Conservation (phyloP, 2,797 vertebrate species). For the Galago senegalensis region DNA sequence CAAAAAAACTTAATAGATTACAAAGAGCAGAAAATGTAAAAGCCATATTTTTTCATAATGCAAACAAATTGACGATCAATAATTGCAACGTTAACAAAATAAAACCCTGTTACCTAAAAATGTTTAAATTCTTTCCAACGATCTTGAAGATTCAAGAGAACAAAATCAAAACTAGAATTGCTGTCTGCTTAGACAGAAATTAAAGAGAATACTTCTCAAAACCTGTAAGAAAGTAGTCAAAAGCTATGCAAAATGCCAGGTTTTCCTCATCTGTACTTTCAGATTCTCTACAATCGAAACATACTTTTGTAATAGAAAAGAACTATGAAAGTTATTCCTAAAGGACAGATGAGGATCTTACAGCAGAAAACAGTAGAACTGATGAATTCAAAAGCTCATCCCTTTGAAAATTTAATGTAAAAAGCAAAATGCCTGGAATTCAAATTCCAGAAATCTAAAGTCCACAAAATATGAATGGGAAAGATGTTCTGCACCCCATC, state of each 20-base stretch:
- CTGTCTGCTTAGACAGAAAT: background rate
- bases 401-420: background rate
- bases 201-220: background rate
- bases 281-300: background rate
- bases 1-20: background rate
- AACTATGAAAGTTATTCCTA: background rate
- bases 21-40: background rate
- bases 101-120: background rate
- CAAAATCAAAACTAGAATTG: background rate
- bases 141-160: background rate
- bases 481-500: background rate
- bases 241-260: background rate
- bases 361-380: background rate
- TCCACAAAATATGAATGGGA: background rate
- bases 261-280: background rate
- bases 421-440: background rate
- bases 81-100: background rate
- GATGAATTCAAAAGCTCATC: conserved; percentile 1
- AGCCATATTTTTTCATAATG: background rate
- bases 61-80: background rate
- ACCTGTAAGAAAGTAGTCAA: background rate
- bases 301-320: background rate
- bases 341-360: background rate
- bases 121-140: background rate
- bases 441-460: background rate